These are phyloP conservation scores for Heliconius himera DNA, from an alignment of 1,140 invertebrate species.

Conservation along the genomic window DNA sequence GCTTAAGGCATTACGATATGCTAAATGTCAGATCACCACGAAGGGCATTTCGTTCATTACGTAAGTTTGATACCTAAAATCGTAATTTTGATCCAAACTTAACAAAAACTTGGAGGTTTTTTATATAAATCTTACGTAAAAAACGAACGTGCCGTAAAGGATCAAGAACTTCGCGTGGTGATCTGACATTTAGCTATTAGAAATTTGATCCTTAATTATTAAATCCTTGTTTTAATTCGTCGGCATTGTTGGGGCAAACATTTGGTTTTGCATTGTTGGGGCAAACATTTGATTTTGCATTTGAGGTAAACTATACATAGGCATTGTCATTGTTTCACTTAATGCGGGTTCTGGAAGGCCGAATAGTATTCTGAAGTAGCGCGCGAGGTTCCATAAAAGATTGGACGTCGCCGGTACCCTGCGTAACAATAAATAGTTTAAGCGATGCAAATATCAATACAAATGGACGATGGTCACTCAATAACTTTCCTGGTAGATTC, in stretches of 20 bases:
- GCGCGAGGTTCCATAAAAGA: constrained; percentile 78
- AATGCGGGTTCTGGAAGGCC: constrained; percentile 68
- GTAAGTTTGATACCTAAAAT: neutral
- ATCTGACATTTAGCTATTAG: constrained; percentile 72
- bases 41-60: constrained; percentile 2
- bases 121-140: neutral
- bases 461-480: constrained; percentile 41
- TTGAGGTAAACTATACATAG: constrained; percentile 70
- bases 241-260: constrained; percentile 56
- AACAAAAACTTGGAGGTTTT: neutral
- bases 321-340: constrained; percentile 69
- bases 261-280: constrained; percentile 55
- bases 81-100: neutral
- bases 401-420: constrained; percentile 78
- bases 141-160: constrained; percentile 35
- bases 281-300: constrained; percentile 59
- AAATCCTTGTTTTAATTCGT: constrained; percentile 70
- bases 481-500: constrained; percentile 6
- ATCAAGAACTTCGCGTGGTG: constrained; percentile 69
- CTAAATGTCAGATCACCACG: constrained; percentile 78
- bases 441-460: constrained; percentile 65
- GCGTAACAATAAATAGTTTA: constrained; percentile 55
- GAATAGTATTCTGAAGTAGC: constrained; percentile 78
- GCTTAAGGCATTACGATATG: constrained; percentile 64
- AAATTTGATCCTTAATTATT: constrained; percentile 57